These are phyloP conservation scores for Nomada fucata DNA, from an alignment of 2,888 invertebrate genomes.

Conservation along the genomic window DNA sequence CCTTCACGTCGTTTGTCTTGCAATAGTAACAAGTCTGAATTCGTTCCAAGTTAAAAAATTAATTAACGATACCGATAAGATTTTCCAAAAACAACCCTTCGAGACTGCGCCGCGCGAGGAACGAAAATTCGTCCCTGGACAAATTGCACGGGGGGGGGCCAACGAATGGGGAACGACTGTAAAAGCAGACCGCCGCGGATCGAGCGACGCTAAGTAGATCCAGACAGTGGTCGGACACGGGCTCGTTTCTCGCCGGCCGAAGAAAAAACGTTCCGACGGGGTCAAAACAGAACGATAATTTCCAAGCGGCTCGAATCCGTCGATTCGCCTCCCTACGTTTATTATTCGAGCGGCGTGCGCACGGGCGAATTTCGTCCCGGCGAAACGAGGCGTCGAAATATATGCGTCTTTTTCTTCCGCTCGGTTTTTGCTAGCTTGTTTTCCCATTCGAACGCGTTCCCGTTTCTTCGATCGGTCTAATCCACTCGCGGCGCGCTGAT, in stretches of 20 bases:
- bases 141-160: too few species aligned
- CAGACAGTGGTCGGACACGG: constrained; percentile 5
- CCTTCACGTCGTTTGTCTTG: too few species aligned
- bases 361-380: not conserved
- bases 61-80: too few species aligned
- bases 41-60: too few species aligned
- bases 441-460: not conserved
- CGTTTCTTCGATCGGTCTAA: not conserved
- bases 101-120: not conserved
- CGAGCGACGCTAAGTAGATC: constrained; percentile 5
- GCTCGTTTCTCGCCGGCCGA: not conserved
- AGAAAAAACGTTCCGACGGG: not conserved
- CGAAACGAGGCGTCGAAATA: not conserved
- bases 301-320: not conserved
- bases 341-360: not conserved
- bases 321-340: not conserved
- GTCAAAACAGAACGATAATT: constrained; percentile 7
- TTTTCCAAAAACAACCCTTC: too few species aligned
- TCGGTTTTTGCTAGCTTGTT: not conserved
- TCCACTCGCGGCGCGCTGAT: not conserved
- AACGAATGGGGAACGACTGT: not conserved
- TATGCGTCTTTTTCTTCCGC: not conserved
- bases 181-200: constrained; percentile 1
- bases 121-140: not conserved
- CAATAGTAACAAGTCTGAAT: too few species aligned